Evolutionary conservation across 2,797 vertebrate genomes (phyloP).

Genomic region (Argya squamiceps): DNA sequence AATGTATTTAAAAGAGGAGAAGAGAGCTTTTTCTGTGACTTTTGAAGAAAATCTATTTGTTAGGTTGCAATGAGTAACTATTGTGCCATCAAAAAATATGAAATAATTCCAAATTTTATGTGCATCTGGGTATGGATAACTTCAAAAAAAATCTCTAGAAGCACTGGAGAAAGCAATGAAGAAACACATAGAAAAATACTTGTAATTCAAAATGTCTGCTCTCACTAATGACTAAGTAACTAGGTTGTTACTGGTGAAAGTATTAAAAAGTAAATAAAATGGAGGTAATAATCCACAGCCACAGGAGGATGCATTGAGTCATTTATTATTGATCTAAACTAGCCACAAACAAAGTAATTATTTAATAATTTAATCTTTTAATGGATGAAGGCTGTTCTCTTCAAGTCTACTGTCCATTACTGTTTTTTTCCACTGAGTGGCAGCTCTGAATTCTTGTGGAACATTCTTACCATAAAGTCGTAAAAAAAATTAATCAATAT

Average conservation of each 20-base stretch:
- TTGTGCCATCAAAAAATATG: neutral
- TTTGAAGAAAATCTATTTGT: neutral
- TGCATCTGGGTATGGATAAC: neutral
- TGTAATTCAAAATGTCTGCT: neutral
- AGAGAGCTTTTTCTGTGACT: neutral
- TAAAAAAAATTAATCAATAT: neutral
- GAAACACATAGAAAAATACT: neutral
- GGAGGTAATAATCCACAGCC: neutral
- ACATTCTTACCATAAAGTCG: neutral
- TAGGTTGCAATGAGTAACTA: neutral
- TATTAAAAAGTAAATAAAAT: neutral
- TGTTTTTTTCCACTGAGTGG: neutral
- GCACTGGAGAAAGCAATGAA: neutral
- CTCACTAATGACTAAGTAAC: neutral
- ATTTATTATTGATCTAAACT: neutral
- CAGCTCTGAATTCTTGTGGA: neutral
- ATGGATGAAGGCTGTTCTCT: neutral
- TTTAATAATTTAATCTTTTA: neutral
- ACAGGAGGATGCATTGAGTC: neutral
- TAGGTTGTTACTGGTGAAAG: neutral
- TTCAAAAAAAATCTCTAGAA: neutral
- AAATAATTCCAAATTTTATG: neutral
- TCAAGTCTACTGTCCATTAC: neutral
- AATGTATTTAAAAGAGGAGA: neutral
- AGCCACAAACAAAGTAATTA: neutral